Evolutionary conservation across 2,113 vertebrate species (phyloP).

Genomic region (Callospermophilus lateralis): DNA sequence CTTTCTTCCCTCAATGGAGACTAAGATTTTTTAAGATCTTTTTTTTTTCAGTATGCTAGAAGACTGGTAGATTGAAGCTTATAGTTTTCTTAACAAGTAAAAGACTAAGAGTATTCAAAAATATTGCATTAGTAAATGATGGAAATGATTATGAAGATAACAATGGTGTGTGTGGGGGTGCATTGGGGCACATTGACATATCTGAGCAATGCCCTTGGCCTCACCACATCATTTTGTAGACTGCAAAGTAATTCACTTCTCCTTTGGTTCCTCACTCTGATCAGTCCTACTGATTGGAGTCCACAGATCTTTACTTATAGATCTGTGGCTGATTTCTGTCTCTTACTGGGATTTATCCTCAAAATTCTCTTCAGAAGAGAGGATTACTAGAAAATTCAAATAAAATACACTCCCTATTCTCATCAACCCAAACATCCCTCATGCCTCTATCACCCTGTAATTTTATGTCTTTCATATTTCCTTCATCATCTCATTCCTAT

Average conservation of each 20-base stretch:
- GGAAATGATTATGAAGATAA: background rate
- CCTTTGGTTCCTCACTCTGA: background rate
- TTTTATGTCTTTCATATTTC: background rate
- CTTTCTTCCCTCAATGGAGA: background rate
- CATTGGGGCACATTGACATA: background rate
- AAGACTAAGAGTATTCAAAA: background rate
- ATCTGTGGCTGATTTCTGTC: background rate
- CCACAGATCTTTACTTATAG: background rate
- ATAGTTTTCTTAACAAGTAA: background rate
- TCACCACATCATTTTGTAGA: fast-evolving
- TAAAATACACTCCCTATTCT: background rate
- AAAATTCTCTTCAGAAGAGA: background rate
- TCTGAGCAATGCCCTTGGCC: background rate
- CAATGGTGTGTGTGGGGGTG: background rate
- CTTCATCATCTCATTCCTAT: background rate
- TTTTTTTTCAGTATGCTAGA: background rate
- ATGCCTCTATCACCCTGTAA: background rate
- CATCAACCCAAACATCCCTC: background rate
- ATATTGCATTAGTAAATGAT: background rate
- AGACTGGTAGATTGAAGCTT: background rate
- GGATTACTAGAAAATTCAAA: background rate
- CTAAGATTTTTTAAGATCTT: too few species aligned
- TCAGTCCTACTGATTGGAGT: too few species aligned
- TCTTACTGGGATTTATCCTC: background rate
- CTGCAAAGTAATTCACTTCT: fast-evolving